phyloP scores from a whole-genome alignment of 64 coral and sea anemone genomes.

The Astreopora myriophthalma region DNA sequence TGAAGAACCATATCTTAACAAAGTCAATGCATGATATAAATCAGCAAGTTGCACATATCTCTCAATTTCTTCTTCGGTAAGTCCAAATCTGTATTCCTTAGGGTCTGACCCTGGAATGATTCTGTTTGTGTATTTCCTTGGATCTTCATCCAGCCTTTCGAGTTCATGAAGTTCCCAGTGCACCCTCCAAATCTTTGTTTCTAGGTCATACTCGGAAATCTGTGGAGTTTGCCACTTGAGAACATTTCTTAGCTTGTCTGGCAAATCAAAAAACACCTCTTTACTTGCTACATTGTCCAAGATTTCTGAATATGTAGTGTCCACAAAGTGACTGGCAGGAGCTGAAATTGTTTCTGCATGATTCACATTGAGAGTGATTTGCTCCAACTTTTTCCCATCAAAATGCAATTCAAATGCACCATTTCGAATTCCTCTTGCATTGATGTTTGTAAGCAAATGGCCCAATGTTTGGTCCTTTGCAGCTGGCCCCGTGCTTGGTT shows the following conservation, averaged over 20 bases:
- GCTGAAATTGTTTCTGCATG: constrained; percentile 63
- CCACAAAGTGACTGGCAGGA: constrained; percentile 23
- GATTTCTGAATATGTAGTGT: constrained; percentile 21
- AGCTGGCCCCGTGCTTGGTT: not conserved
- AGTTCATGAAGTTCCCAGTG: constrained; percentile 58
- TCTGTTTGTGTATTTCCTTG: constrained; percentile 40
- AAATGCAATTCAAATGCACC: constrained; percentile 43
- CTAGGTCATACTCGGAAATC: constrained; percentile 51
- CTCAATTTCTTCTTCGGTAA: not conserved
- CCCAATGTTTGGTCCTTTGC: constrained; percentile 4
- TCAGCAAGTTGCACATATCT: constrained; percentile 49
- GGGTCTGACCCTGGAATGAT: constrained; percentile 26
- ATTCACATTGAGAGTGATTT: constrained; percentile 42
- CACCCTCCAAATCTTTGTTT: constrained; percentile 61
- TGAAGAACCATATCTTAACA: constrained; percentile 18
- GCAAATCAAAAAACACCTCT: constrained; percentile 7
- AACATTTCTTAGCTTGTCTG: constrained; percentile 6
- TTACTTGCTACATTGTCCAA: constrained; percentile 55
- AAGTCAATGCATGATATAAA: constrained; percentile 39
- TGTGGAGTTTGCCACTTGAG: constrained; percentile 26
- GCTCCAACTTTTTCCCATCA: constrained; percentile 63
- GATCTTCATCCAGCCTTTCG: constrained; percentile 57
- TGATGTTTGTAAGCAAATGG: constrained; percentile 50
- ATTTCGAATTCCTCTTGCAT: constrained; percentile 48
- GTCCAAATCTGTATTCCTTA: constrained; percentile 23